A percentile compares a stretch with the other conserved stretches of the same genome.
These are phyloP conservation scores for Diploptera punctata DNA, from an alignment of 2,888 invertebrate genomes.

Conservation along the genomic window DNA sequence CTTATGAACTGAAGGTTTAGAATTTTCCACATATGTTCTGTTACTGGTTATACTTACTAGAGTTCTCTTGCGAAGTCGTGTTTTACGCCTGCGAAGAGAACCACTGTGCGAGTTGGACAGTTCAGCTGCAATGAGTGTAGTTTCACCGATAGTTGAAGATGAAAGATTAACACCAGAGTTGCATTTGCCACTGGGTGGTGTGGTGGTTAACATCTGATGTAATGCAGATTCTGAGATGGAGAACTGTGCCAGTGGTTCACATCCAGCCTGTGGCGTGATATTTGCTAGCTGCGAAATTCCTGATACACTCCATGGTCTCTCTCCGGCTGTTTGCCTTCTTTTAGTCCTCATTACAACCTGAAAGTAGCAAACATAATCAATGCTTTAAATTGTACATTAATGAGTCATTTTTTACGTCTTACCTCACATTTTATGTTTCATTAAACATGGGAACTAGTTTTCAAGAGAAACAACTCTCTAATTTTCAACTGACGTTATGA, in stretches of 20 bases:
- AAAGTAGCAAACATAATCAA: constrained; percentile 31
- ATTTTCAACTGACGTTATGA: too few species aligned
- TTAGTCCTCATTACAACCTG: constrained; percentile 71
- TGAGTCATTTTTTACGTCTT: too few species aligned
- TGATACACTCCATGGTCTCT: constrained; percentile 87
- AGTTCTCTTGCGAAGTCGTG: constrained; percentile 56
- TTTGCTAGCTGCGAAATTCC: constrained; percentile 74
- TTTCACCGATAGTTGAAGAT: constrained; percentile 63
- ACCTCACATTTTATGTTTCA: too few species aligned
- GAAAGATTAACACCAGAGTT: constrained; percentile 49
- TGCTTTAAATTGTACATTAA: too few species aligned
- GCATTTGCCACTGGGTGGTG: constrained; percentile 52
- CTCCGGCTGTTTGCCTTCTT: constrained; percentile 50
- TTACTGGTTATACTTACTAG: too few species aligned
- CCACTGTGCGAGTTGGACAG: constrained; percentile 52
- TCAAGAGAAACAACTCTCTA: too few species aligned
- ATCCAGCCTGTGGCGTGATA: constrained; percentile 48
- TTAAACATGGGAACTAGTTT: too few species aligned
- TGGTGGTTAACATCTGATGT: constrained; percentile 64
- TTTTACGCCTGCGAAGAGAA: constrained; percentile 57
- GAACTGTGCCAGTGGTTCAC: constrained; percentile 63
- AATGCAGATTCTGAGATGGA: constrained; percentile 91
- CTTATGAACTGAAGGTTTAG: too few species aligned
- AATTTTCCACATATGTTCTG: too few species aligned
- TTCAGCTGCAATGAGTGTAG: constrained; percentile 48